A percentile compares a stretch with the other conserved stretches of the same genome.
Evolutionary conservation across 1,140 invertebrate genomes (phyloP).

Genomic region (Cotesia glomerata): DNA sequence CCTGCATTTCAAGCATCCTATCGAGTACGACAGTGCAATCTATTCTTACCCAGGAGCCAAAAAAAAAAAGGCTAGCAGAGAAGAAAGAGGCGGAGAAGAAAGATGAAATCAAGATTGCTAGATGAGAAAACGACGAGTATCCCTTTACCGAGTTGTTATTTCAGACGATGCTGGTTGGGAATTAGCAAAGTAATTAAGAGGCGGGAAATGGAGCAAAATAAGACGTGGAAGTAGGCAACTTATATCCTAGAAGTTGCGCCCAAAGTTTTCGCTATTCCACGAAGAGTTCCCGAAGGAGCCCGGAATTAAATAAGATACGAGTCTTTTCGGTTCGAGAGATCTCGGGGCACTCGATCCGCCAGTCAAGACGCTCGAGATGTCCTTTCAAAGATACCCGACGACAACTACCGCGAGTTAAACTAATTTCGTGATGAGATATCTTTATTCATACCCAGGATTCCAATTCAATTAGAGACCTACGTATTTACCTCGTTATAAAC

Average conservation of each 20-base stretch:
- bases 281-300: too few relatives aligned
- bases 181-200: slow-evolving; percentile 60
- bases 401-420: neutral
- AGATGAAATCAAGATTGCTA: slow-evolving; percentile 13
- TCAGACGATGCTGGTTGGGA: slow-evolving; percentile 47
- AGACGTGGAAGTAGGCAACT: slow-evolving; percentile 37
- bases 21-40: slow-evolving; percentile 8
- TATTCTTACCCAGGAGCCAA: neutral
- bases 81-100: slow-evolving; percentile 25
- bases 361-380: neutral
- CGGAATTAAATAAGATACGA: neutral
- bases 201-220: slow-evolving; percentile 55
- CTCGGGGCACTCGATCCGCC: neutral
- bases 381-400: slow-evolving; percentile 1
- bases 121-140: slow-evolving; percentile 31
- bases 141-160: slow-evolving; percentile 48
- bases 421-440: neutral
- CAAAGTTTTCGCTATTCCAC: too few relatives aligned
- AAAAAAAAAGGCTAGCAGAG: slow-evolving; percentile 23
- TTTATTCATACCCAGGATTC: neutral
- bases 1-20: slow-evolving; percentile 24
- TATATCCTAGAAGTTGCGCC: slow-evolving; percentile 32
- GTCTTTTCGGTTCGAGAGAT: neutral
- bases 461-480: neutral
- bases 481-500: neutral